Conservation (phyloP, 2,113 vertebrate genomes). For the Spilogale gracilis region DNA sequence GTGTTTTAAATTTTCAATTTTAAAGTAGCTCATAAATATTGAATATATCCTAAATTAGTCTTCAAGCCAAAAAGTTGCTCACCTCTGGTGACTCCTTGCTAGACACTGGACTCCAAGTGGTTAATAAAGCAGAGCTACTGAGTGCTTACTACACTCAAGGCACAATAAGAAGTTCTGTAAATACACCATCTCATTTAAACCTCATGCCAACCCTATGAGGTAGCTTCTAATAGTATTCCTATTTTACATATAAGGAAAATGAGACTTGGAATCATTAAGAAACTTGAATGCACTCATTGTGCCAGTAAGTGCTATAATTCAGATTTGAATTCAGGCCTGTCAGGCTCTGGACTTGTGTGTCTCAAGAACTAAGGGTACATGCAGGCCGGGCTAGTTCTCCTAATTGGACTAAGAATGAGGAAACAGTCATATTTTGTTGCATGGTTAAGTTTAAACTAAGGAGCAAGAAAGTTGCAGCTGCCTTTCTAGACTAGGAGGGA, state of each 20-base stretch:
- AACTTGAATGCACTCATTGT: background rate
- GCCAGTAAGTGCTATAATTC: background rate
- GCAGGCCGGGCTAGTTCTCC: background rate
- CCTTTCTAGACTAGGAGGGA: background rate
- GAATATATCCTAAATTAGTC: background rate
- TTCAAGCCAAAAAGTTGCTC: background rate
- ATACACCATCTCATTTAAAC: background rate
- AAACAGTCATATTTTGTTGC: background rate
- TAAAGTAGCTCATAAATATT: conserved; percentile 37
- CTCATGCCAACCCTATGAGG: background rate
- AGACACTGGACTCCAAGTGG: background rate
- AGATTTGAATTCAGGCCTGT: conserved; percentile 13
- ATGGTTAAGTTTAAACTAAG: background rate
- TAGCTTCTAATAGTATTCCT: background rate
- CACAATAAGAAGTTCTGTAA: background rate
- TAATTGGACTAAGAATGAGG: background rate
- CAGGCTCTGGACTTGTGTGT: background rate
- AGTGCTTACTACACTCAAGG: background rate
- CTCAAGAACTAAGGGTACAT: background rate
- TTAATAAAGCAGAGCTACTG: background rate
- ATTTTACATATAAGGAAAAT: background rate
- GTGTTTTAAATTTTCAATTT: conserved; percentile 32
- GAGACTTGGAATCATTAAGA: background rate
- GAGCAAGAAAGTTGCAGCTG: background rate
- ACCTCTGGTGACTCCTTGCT: background rate